These are phyloP conservation scores for Lytechinus pictus DNA, from an alignment of 35 echinoderm and acorn worm species.

Conservation along the genomic window DNA sequence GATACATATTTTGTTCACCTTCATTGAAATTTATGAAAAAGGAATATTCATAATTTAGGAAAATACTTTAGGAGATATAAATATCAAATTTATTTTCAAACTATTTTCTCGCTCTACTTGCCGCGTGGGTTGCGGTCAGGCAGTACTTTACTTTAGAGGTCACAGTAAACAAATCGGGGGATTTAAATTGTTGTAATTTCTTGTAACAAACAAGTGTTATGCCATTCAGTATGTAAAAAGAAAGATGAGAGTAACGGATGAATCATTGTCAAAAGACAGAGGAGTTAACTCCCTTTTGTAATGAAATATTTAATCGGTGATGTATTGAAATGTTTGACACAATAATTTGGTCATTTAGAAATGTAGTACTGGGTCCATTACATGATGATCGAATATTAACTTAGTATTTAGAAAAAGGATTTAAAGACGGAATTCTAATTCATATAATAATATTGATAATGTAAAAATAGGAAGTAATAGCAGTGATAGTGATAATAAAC, in stretches of 20 bases:
- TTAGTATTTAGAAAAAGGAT: too few species aligned
- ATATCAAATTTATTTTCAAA: not conserved
- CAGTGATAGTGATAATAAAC: too few species aligned
- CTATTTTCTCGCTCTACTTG: not conserved
- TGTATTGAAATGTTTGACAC: not conserved
- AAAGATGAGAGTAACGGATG: not conserved
- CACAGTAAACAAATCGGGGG: not conserved
- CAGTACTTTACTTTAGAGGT: not conserved
- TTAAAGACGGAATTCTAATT: too few species aligned
- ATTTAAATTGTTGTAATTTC: not conserved
- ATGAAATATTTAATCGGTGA: not conserved
- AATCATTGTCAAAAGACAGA: not conserved
- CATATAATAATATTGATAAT: too few species aligned
- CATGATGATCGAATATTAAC: too few species aligned
- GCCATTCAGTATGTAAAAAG: not conserved
- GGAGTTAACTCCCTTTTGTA: not conserved
- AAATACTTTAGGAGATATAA: not conserved
- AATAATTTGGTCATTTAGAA: not conserved
- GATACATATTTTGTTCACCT: not conserved
- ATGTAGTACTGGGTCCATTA: too few species aligned
- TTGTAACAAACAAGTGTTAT: not conserved
- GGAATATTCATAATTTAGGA: not conserved
- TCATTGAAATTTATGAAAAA: not conserved
- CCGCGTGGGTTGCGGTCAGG: not conserved
- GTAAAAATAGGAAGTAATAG: too few species aligned